A percentile compares a stretch with the other conserved stretches of the same genome.
phyloP scores from a whole-genome alignment of 2,113 vertebrate species.

The Irena cyanogastra region DNA sequence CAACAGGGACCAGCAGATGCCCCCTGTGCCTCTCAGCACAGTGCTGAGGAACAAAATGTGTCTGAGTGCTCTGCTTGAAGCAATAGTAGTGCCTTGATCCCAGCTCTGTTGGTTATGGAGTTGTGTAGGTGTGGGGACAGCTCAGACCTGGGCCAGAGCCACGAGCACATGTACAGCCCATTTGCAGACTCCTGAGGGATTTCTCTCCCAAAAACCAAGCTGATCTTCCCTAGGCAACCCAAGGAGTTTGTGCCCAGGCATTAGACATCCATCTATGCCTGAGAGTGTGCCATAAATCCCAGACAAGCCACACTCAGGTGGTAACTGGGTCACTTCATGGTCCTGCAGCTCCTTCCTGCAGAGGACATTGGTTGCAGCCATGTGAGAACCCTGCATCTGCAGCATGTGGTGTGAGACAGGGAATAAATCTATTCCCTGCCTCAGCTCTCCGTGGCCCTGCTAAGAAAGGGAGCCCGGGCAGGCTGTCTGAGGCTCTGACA shows the following conservation, averaged over 20 bases:
- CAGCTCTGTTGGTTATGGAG: background rate
- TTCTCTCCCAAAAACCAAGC: background rate
- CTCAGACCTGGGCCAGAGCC: background rate
- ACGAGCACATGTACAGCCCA: accelerated
- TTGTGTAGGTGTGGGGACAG: background rate
- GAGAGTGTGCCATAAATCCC: background rate
- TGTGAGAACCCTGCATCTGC: background rate
- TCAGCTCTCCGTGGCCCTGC: background rate
- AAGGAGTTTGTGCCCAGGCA: background rate
- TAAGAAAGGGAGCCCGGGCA: background rate
- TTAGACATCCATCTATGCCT: background rate
- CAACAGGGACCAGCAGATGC: background rate
- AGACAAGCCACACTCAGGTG: background rate
- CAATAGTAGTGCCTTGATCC: background rate
- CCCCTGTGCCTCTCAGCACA: background rate
- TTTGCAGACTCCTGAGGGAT: background rate
- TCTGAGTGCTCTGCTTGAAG: background rate
- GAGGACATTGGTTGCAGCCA: background rate
- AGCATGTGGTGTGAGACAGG: background rate
- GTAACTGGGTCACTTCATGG: background rate
- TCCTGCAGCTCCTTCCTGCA: background rate
- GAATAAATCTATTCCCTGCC: background rate
- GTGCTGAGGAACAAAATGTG: background rate
- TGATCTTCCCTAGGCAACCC: background rate
- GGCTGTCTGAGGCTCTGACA: background rate